Evolutionary conservation across 2,888 invertebrate genomes (phyloP).

Genomic region (Gymnoscelis rufifasciata): DNA sequence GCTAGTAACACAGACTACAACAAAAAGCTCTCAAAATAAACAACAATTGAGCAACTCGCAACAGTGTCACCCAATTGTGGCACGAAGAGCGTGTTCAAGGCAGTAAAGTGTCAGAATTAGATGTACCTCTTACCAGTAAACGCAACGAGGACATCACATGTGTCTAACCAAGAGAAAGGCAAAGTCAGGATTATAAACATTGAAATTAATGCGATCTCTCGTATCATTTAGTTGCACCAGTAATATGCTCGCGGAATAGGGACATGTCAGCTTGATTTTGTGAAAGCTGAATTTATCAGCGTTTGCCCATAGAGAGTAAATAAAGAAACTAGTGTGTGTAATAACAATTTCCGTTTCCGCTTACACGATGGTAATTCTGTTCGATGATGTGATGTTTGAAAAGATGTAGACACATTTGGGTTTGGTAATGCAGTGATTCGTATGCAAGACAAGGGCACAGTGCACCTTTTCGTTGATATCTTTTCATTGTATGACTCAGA

Average conservation of each 20-base stretch:
- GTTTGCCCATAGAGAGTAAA: constrained; percentile 21
- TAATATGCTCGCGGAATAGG: constrained; percentile 33
- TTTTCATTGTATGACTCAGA: constrained; percentile 8
- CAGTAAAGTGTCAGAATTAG: constrained; percentile 44
- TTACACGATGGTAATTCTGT: constrained; percentile 11
- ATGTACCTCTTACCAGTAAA: constrained; percentile 28
- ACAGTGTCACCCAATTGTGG: constrained; percentile 55
- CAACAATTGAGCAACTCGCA: constrained; percentile 54
- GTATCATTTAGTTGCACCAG: constrained; percentile 18
- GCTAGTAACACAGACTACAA: constrained; percentile 40
- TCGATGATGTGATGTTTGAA: constrained; percentile 9
- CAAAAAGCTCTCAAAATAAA: constrained; percentile 49
- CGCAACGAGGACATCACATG: constrained; percentile 21
- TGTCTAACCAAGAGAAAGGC: constrained; percentile 22
- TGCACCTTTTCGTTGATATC: constrained; percentile 15
- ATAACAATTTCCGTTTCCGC: constrained; percentile 32
- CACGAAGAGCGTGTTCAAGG: constrained; percentile 30
- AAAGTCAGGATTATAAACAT: constrained; percentile 32
- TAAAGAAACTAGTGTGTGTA: constrained; percentile 21
- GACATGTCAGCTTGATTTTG: constrained; percentile 38
- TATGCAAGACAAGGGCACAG: constrained; percentile 8
- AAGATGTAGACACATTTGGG: constrained; percentile 10
- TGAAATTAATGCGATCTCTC: constrained; percentile 32
- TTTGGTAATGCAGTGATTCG: constrained; percentile 11
- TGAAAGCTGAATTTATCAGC: constrained; percentile 37